These are phyloP conservation scores for Netelia virgata DNA, from an alignment of 2,888 invertebrate species.

Conservation along the genomic window DNA sequence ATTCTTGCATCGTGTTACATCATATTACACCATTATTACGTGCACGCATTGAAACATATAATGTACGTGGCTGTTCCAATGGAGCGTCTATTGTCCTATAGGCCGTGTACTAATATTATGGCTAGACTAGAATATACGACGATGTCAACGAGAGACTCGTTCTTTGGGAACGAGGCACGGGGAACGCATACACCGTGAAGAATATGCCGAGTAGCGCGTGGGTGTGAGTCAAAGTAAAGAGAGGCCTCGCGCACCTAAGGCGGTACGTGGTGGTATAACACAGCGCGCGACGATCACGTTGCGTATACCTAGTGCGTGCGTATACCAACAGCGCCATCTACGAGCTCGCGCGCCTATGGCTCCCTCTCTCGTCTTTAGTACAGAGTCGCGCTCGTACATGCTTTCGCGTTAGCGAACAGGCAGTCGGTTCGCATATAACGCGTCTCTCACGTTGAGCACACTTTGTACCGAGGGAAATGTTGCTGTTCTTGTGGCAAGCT, in stretches of 20 bases:
- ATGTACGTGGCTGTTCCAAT: slow-evolving; percentile 31
- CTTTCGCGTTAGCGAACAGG: slow-evolving; percentile 37
- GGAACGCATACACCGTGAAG: slow-evolving; percentile 26
- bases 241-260: slow-evolving; percentile 45
- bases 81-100: slow-evolving; percentile 36
- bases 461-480: slow-evolving; percentile 14
- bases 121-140: slow-evolving; percentile 51
- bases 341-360: slow-evolving; percentile 18
- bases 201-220: slow-evolving; percentile 55
- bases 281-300: slow-evolving; percentile 45
- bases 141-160: slow-evolving; percentile 55
- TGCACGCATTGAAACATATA: slow-evolving; percentile 14
- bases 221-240: slow-evolving; percentile 57
- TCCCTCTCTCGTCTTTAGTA: not conserved
- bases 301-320: slow-evolving; percentile 42
- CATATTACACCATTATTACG: slow-evolving; percentile 10
- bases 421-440: slow-evolving; percentile 23
- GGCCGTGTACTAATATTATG: slow-evolving; percentile 53
- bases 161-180: slow-evolving; percentile 24
- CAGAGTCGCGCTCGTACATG: slow-evolving; percentile 5
- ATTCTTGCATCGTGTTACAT: slow-evolving; percentile 21
- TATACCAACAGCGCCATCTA: slow-evolving; percentile 19
- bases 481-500: slow-evolving; percentile 6
- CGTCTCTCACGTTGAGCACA: slow-evolving; percentile 5
- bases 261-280: slow-evolving; percentile 40